Conservation (phyloP, 2,797 vertebrate species). For the Poliocrania exsul region DNA sequence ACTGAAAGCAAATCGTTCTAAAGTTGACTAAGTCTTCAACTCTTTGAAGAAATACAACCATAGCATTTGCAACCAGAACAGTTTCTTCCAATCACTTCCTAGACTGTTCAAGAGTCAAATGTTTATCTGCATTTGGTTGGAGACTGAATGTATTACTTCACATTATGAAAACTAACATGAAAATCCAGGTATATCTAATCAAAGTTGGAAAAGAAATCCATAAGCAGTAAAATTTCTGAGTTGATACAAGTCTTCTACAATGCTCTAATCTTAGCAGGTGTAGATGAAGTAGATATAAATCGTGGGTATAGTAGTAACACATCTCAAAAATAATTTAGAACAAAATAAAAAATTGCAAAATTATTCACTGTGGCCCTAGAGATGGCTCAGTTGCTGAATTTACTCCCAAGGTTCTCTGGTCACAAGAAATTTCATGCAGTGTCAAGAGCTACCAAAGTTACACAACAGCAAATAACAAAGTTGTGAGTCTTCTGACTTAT, state of each 20-base stretch:
- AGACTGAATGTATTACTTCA: neutral
- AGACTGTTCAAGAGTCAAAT: neutral
- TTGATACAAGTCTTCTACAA: neutral
- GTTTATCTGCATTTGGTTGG: neutral
- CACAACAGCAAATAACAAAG: neutral
- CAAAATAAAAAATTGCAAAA: neutral
- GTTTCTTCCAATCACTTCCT: neutral
- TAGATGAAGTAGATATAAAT: neutral
- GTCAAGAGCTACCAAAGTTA: neutral
- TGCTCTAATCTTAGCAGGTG: neutral
- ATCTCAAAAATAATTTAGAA: neutral
- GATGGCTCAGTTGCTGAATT: neutral
- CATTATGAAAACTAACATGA: neutral
- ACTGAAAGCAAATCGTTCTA: neutral
- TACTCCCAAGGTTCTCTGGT: neutral
- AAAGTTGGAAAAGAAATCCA: neutral
- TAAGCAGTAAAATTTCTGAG: neutral
- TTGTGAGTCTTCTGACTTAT: neutral
- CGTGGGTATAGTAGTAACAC: rapidly evolving
- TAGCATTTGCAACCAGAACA: neutral
- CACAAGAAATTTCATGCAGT: neutral
- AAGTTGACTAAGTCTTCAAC: neutral
- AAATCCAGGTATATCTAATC: neutral
- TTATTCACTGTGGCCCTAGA: neutral
- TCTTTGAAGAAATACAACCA: neutral